A percentile compares a stretch with the other conserved stretches of the same genome.
phyloP scores from a whole-genome alignment of 1,140 invertebrate species.

The Drosophila nannoptera region DNA sequence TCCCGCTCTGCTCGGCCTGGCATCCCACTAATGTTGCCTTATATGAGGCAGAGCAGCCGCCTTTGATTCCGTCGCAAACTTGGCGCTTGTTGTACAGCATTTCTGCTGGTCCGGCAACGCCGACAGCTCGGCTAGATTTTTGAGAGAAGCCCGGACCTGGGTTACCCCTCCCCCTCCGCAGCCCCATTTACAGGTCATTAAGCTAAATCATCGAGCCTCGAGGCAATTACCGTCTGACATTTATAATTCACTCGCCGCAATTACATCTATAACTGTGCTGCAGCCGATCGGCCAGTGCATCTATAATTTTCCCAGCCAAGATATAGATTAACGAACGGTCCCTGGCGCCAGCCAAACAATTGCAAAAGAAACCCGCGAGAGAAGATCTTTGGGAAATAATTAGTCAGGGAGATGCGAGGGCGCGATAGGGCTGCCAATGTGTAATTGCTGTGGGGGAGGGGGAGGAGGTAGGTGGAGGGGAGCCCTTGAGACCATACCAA shows the following conservation, averaged over 20 bases:
- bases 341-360: conserved; percentile 7
- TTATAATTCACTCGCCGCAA: conserved; percentile 9
- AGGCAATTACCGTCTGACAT: conserved; percentile 7
- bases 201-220: conserved; percentile 9
- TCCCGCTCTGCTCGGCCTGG: conserved; percentile 21
- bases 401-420: conserved; percentile 10
- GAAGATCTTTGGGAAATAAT: conserved; percentile 10
- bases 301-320: background rate
- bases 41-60: conserved; percentile 48
- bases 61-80: conserved; percentile 70
- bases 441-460: background rate
- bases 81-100: conserved; percentile 76
- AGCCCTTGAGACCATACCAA: conserved; percentile 1
- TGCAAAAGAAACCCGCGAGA: background rate
- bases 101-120: conserved; percentile 57
- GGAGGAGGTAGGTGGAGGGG: background rate
- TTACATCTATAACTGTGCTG: conserved; percentile 4
- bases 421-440: background rate
- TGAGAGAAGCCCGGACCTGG: no score
- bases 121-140: no score
- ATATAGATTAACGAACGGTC: conserved; percentile 4
- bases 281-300: background rate
- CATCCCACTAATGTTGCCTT: conserved; percentile 76
- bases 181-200: conserved; percentile 6
- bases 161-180: background rate